Evolutionary conservation across 2,888 invertebrate genomes (phyloP), one percentile per base, ranked within the genome.

Genomic region (Merodon equestris): DNA sequence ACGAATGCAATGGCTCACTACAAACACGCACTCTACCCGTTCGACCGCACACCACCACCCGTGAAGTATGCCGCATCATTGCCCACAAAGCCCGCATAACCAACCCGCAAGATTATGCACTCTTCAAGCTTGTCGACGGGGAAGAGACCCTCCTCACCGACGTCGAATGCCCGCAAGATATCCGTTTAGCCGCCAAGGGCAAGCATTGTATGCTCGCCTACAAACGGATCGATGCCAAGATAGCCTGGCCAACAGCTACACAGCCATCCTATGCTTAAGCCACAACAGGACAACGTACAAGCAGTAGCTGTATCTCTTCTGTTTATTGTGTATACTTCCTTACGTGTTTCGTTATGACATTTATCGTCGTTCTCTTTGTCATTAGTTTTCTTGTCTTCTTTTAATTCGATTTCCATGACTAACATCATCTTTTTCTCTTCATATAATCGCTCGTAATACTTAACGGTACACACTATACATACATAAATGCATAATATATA

Each of bases 51-150:
- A 97, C 97, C 90, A 95, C 96, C 19, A 96, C 97, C 0, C 92
- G 94, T 58, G 97, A 98, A 89, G 94, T 98, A 63, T 97, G 97
- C 90, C 94, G 97, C 58, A 96, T 97, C 86, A 95, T 98, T 67
- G 98, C 98, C 13, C 97, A 97, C 87, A 97, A 97, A 86, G 96
- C 97, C 70, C 93, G 95, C 85, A 96, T 98, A 83, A 97, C 97
- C 70, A 98, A 98, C 90, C 97, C 98, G 14, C 97, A 97, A 89
- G 98, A 98, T 89, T 98, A 97, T 87, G 97, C 96, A 64, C 92
- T 98, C 64, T 98, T 96, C 86, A 94, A 96, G 82, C 90, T 97
- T 74, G 94, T 96, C 67, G 95, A 96, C 86, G 97, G 97, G 83
- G 95, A 96, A 91, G 98, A 98, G 91, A 96, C 95, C 53, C 92